Base-by-base conservation (phyloP, 2,888 invertebrate species). In the Cybosia mesomella region DNA sequence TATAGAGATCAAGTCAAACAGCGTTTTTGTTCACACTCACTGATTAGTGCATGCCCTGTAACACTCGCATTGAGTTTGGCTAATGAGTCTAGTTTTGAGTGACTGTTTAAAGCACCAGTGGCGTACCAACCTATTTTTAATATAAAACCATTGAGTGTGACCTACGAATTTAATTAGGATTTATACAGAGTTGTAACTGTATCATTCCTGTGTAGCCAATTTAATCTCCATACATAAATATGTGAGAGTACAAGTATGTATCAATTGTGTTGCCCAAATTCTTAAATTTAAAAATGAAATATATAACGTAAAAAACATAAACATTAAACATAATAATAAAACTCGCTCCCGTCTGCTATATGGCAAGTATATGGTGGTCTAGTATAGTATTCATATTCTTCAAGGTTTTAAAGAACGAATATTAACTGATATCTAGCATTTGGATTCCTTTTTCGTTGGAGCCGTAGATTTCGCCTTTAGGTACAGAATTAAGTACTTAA, bases 161-260 rank as follows among this genome's bases (percentile, higher is more conserved):
- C n/a, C 49, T 49, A 49, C 67, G 66, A 70, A 65, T 49, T 65
- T 34, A 13, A 58, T 9, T 10, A 39, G 53, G n/a, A 21, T 58
- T 58, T 2, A 22, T 58, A 59, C 49, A 59, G 32, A 15, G 32
- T 58, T 59, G n/a, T 49, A 60, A 24, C 36, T 1, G 49, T 2
- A 28, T 7, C 18, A 49, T n/a, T n/a, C n/a, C 43, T 43, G 9
- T 49, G n/a, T 49, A 49, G 18, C n/a, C n/a, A 49, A 49, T 49
- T n/a, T 49, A 49, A 49, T 49, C 49, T 49, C n/a, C n/a, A 3
- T 49, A 49, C n/a, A 49, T 49, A 49, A 49, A 49, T n/a, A 49
- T 49, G 8, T 43, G n/a, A n/a, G n/a, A n/a, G 18, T 43, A 18
- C 2, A 9, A 5, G 43, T 43, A 0, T 18, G 7, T 49, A 49